Evolutionary conservation across 2,113 vertebrate species (phyloP), one percentile per base, ranked within the genome.

Genomic region (Platichthys flesus): DNA sequence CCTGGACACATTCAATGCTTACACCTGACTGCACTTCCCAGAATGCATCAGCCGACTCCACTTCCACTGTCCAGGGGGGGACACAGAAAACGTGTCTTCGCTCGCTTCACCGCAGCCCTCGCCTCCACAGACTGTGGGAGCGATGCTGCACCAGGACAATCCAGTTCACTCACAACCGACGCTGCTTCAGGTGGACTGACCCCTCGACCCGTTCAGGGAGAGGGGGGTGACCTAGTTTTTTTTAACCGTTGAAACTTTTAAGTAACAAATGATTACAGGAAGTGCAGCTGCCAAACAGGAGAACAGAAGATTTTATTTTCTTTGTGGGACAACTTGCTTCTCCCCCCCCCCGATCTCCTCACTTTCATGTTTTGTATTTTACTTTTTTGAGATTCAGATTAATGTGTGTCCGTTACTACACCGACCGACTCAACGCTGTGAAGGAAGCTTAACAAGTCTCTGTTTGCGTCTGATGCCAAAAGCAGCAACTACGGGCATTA

Each of bases 401-500:
- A 23, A 40, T n/a, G 51, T 67, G 10, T 28, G 68, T 85, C 71
- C 64, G 31, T 85, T 86, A 61, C 71, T 28, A 55, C 76, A 65
- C 35, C 23, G 81, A 90, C 81, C 51, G 64, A 88, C 82, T 85
- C 77, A 86, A 89, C 78, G 91, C 91, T 93, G 91, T 94, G 91
- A 92, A 91, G 84, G 79, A 91, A 82, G 71, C 81, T 68, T 71
- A 76, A 78, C 49, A 67, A 49, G 73, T 86, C 40, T 78, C 67
- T 67, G 67, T 87, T 67, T 79, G 58, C 42, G 35, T 82, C 74
- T 80, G 67, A 84, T 78, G 70, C 77, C 83, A 81, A 88, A 49
- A 82, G 88, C 88, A 88, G 70, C 70, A 79, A 74, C 55, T 49
- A 49, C 0, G 90, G 92, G 93, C 92, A 93, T 92, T 94, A 92